These are phyloP conservation scores for Diarsia mendica DNA, from an alignment of 2,888 invertebrate species.

Conservation along the genomic window DNA sequence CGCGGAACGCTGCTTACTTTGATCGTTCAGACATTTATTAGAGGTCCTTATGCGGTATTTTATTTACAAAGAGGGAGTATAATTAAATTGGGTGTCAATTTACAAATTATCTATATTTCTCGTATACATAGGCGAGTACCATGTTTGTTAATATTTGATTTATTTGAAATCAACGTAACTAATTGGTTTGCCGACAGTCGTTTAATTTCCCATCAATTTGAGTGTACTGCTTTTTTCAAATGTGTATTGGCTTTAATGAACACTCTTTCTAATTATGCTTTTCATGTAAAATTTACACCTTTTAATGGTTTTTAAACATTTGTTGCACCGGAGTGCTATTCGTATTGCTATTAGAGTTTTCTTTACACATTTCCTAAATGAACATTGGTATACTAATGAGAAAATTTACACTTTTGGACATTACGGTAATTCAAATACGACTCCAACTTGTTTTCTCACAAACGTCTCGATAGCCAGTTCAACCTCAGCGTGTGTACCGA, in stretches of 20 bases:
- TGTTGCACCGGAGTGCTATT: conserved; percentile 48
- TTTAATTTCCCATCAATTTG: conserved; percentile 33
- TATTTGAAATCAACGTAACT: conserved; percentile 40
- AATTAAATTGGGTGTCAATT: conserved; percentile 62
- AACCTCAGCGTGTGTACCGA: background rate
- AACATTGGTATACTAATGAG: conserved; percentile 18
- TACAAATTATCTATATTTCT: conserved; percentile 57
- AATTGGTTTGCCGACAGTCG: conserved; percentile 40
- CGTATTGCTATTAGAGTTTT: conserved; percentile 26
- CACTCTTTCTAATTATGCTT: conserved; percentile 52
- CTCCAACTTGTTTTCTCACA: background rate
- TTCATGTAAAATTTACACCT: conserved; percentile 51
- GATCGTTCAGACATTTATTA: conserved; percentile 85
- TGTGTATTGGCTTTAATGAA: conserved; percentile 50
- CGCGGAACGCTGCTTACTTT: conserved; percentile 83
- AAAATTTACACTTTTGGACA: conserved; percentile 34
- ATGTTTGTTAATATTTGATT: conserved; percentile 33
- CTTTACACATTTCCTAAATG: conserved; percentile 37
- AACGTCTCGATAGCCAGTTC: background rate
- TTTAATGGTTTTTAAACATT: conserved; percentile 63
- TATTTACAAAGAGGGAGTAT: conserved; percentile 63
- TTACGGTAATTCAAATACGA: background rate
- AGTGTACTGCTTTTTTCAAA: conserved; percentile 18
- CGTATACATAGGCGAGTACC: conserved; percentile 44
- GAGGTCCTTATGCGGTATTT: conserved; percentile 75